Conservation (phyloP, 2,113 vertebrate genomes). For the Grammomys dolichurus region DNA sequence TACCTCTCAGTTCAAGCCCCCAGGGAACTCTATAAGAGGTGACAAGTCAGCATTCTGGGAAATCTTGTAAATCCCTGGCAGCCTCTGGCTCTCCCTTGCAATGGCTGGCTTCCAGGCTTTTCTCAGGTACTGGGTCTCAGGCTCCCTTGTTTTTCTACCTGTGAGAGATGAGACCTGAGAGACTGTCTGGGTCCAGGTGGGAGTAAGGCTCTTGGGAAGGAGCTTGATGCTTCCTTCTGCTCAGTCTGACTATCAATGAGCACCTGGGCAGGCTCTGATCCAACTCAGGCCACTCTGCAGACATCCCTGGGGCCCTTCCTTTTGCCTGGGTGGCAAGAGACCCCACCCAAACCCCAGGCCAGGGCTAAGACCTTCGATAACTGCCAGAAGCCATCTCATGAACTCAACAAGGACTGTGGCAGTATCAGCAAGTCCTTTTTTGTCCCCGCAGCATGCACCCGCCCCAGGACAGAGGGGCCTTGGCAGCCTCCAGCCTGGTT, state of each 20-base stretch:
- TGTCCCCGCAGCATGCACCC: constrained; percentile 61
- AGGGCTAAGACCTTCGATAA: background rate
- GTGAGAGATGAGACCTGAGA: background rate
- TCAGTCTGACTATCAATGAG: background rate
- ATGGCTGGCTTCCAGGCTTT: constrained; percentile 36
- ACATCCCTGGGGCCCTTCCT: background rate
- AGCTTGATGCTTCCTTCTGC: background rate
- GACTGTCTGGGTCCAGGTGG: background rate
- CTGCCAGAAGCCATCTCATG: background rate
- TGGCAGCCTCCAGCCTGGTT: constrained; percentile 84
- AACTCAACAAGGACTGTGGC: background rate
- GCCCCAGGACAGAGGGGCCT: constrained; percentile 81
- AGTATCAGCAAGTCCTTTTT: background rate
- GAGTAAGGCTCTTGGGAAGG: background rate
- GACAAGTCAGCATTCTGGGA: constrained; percentile 39
- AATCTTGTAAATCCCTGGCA: constrained; percentile 34
- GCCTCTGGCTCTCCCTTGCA: constrained; percentile 11
- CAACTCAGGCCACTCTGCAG: background rate
- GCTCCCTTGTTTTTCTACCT: background rate
- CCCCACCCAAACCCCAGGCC: background rate
- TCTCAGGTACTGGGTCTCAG: background rate
- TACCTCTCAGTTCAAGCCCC: constrained; percentile 1
- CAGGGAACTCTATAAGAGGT: constrained; percentile 36
- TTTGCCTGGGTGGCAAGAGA: background rate
- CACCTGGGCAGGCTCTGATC: constrained; percentile 4